Evolutionary conservation across 1,140 invertebrate genomes (phyloP).

Genomic region (Hyles vespertilio): DNA sequence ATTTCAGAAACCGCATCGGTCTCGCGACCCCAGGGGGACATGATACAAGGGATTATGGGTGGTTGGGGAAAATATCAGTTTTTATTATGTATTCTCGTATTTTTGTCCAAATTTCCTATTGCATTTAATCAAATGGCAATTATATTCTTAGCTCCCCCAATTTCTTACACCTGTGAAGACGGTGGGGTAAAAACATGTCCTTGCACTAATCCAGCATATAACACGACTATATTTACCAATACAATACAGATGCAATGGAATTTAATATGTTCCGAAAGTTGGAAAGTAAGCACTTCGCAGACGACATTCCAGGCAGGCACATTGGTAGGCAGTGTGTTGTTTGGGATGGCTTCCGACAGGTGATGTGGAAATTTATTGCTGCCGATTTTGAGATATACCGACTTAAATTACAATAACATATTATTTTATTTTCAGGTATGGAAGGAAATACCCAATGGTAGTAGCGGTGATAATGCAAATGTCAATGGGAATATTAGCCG

Average conservation of each 20-base stretch:
- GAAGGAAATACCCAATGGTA: constrained; percentile 78
- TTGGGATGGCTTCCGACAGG: constrained; percentile 72
- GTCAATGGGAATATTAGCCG: constrained; percentile 75
- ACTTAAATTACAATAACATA: neutral
- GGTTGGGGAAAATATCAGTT: constrained; percentile 83
- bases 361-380: constrained; percentile 23
- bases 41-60: constrained; percentile 78
- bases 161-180: constrained; percentile 61
- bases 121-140: constrained; percentile 83
- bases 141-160: constrained; percentile 79
- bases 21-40: constrained; percentile 40
- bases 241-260: constrained; percentile 86
- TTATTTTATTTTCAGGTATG: constrained; percentile 73
- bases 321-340: constrained; percentile 62
- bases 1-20: constrained; percentile 29
- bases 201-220: constrained; percentile 77
- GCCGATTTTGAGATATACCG: no score
- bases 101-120: constrained; percentile 82
- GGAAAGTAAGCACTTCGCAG: constrained; percentile 82
- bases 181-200: constrained; percentile 55
- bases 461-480: constrained; percentile 78
- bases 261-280: constrained; percentile 80
- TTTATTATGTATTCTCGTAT: constrained; percentile 78
- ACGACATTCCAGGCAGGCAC: constrained; percentile 68
- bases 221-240: constrained; percentile 79